phyloP scores from a whole-genome alignment of 2,888 invertebrate species.

The Watsonalla binaria region DNA sequence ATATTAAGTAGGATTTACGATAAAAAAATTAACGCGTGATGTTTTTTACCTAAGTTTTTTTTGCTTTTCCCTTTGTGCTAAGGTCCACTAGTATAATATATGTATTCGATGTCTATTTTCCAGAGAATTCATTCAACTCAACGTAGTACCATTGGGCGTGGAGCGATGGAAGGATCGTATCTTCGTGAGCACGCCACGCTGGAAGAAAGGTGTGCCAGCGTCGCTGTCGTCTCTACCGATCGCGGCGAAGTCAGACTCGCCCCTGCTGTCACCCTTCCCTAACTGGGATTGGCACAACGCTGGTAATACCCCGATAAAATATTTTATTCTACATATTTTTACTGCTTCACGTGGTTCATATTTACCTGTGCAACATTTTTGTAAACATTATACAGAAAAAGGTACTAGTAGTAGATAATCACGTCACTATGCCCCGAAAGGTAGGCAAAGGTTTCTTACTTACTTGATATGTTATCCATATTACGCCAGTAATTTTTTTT shows the following conservation, averaged over 20 bases:
- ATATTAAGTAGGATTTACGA: too few species aligned
- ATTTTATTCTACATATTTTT: background rate
- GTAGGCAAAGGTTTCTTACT: too few species aligned
- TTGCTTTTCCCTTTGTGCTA: too few species aligned
- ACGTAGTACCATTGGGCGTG: conserved; percentile 86
- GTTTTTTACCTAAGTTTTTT: too few species aligned
- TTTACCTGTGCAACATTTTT: background rate
- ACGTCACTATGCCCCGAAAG: too few species aligned
- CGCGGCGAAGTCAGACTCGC: conserved; percentile 72
- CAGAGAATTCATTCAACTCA: conserved; percentile 81
- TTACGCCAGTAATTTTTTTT: too few species aligned
- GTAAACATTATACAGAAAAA: too few species aligned
- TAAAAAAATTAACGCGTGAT: too few species aligned
- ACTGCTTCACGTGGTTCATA: background rate
- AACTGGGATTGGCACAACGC: conserved; percentile 84
- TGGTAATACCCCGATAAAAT: conserved; percentile 31
- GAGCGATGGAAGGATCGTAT: conserved; percentile 83
- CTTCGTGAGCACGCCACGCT: conserved; percentile 87
- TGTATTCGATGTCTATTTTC: conserved; percentile 3
- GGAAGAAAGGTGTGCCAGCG: conserved; percentile 87
- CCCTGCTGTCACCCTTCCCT: conserved; percentile 85
- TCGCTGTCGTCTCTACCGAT: conserved; percentile 83
- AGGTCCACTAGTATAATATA: too few species aligned
- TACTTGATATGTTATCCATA: too few species aligned
- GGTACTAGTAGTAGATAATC: too few species aligned